phyloP scores from a whole-genome alignment of 2,888 invertebrate species.

The Amiota minor region DNA sequence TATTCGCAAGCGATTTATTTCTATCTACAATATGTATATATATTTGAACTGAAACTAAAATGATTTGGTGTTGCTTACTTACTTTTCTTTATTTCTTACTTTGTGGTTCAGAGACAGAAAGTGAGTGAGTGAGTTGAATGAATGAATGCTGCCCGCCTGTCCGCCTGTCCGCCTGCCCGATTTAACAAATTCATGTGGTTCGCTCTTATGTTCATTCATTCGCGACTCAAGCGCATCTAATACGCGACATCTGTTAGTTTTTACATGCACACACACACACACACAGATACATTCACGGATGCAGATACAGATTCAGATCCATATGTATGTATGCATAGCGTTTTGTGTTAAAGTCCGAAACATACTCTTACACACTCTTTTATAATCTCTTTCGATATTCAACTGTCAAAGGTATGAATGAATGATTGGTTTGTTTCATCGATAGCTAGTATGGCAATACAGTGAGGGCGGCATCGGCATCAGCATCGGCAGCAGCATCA shows the following conservation, averaged over 20 bases:
- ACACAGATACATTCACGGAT: too few relatives aligned
- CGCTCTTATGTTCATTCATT: constrained; percentile 40
- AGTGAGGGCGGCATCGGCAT: too few relatives aligned
- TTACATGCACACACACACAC: constrained; percentile 21
- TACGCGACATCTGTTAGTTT: constrained; percentile 65
- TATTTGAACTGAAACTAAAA: too few relatives aligned
- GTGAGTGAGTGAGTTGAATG: too few relatives aligned
- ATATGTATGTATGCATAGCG: too few relatives aligned
- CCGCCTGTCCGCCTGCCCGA: constrained; percentile 22
- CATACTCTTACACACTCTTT: neutral
- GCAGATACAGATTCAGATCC: too few relatives aligned
- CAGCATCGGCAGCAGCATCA: too few relatives aligned
- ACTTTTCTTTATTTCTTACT: constrained; percentile 31
- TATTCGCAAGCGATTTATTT: constrained; percentile 61
- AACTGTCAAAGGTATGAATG: neutral
- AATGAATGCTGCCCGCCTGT: constrained; percentile 5
- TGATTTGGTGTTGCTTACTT: neutral
- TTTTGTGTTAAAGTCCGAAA: too few relatives aligned
- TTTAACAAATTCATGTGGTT: constrained; percentile 1
- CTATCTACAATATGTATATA: too few relatives aligned
- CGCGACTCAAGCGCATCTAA: constrained; percentile 58
- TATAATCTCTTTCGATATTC: neutral
- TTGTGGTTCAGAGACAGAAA: constrained; percentile 13
- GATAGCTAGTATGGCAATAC: too few relatives aligned
- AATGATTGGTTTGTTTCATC: neutral